A percentile compares a stretch with the other conserved stretches of the same genome.
These are phyloP conservation scores for Nemurella pictetii DNA, from an alignment of 2,888 invertebrate genomes.

Conservation along the genomic window DNA sequence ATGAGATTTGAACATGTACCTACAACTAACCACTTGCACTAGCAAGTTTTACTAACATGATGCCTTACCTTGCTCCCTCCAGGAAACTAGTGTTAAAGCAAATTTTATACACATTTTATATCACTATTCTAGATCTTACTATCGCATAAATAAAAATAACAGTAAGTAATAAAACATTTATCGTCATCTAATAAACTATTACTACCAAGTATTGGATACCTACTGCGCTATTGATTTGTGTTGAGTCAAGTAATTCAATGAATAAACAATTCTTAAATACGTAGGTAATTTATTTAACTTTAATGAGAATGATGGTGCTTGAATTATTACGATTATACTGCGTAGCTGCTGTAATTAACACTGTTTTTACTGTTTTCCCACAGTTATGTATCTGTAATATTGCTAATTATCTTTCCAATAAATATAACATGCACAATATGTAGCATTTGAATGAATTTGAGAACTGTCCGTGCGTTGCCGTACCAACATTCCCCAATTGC, in stretches of 20 bases:
- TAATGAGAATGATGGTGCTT: constrained; percentile 15
- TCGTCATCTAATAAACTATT: not conserved
- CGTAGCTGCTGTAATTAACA: constrained; percentile 22
- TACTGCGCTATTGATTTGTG: no score
- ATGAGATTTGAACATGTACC: constrained; percentile 20
- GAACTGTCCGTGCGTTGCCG: no score
- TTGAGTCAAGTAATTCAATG: no score
- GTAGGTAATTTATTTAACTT: not conserved
- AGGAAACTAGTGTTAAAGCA: not conserved
- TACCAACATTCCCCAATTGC: no score
- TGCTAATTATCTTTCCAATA: not conserved
- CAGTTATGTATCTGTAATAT: not conserved
- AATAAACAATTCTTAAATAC: not conserved
- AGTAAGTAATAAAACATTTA: not conserved
- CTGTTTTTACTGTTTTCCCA: not conserved
- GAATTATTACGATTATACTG: not conserved
- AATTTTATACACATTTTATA: constrained; percentile 32
- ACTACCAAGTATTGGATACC: no score
- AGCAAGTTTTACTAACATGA: constrained; percentile 17
- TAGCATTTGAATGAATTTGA: no score
- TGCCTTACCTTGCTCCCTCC: constrained; percentile 1
- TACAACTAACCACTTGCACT: constrained; percentile 35
- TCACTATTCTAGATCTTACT: constrained; percentile 18
- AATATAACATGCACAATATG: not conserved
- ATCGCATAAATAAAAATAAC: not conserved